Conservation (phyloP, 2,888 invertebrate genomes). For the Aromia moschata region DNA sequence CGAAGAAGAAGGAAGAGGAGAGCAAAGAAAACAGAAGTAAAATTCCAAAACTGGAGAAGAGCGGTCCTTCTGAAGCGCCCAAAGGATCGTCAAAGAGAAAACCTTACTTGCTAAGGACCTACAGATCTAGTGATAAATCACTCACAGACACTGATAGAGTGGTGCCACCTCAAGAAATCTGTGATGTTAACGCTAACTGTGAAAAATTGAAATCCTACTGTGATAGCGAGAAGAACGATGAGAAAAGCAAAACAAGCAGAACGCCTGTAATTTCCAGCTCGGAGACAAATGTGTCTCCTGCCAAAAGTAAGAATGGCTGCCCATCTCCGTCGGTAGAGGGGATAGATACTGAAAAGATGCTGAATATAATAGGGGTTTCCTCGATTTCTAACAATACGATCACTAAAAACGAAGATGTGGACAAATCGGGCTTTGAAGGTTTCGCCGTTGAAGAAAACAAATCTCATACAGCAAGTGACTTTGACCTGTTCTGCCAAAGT, state of each 20-base stretch:
- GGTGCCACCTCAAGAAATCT: slow-evolving; percentile 17
- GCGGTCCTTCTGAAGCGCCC: slow-evolving; percentile 26
- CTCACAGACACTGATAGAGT: slow-evolving; percentile 31
- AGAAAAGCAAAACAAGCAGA: not conserved
- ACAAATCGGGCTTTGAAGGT: too few relatives aligned
- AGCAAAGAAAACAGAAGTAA: slow-evolving; percentile 34
- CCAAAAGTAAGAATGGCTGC: not conserved
- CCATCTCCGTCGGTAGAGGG: slow-evolving; percentile 11
- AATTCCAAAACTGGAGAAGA: slow-evolving; percentile 20
- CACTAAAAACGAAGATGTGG: not conserved
- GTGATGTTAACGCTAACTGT: slow-evolving; percentile 31
- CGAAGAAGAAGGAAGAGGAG: slow-evolving; percentile 43
- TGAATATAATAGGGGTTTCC: slow-evolving; percentile 26
- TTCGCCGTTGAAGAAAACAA: too few relatives aligned
- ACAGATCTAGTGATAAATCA: slow-evolving; percentile 29
- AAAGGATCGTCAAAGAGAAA: slow-evolving; percentile 48
- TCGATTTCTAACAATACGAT: slow-evolving; percentile 5
- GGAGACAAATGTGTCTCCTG: not conserved
- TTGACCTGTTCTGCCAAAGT: slow-evolving; percentile 29
- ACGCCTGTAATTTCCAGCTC: not conserved
- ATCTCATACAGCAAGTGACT: slow-evolving; percentile 20
- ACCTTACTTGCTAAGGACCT: slow-evolving; percentile 34
- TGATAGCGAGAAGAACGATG: slow-evolving; percentile 15
- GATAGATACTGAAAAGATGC: slow-evolving; percentile 30
- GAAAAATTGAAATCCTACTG: slow-evolving; percentile 21